phyloP scores from a whole-genome alignment of 2,888 invertebrate genomes.

The Nephrotoma guestfalica region DNA sequence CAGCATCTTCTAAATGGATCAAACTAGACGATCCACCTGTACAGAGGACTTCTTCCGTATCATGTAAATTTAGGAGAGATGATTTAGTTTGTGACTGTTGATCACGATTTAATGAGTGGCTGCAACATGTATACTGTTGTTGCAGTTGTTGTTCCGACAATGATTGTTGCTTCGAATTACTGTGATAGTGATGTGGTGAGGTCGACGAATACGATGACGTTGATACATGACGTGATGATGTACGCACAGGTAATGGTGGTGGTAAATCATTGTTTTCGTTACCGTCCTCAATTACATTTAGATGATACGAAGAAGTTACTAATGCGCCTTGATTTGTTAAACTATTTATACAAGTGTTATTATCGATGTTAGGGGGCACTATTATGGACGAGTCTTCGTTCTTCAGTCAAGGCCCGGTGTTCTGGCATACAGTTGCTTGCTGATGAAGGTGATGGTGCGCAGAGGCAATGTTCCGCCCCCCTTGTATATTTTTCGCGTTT shows the following conservation, averaged over 20 bases:
- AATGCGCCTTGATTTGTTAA: not conserved
- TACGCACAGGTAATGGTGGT: slow-evolving; percentile 6
- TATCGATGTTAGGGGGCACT: slow-evolving; percentile 4
- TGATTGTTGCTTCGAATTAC: slow-evolving; percentile 10
- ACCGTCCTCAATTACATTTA: slow-evolving; percentile 5
- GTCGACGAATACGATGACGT: slow-evolving; percentile 3
- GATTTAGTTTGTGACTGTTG: not conserved
- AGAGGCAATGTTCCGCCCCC: slow-evolving; percentile 44
- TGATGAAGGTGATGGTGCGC: slow-evolving; percentile 41
- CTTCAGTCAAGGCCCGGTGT: slow-evolving; percentile 39
- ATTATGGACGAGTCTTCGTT: slow-evolving; percentile 20
- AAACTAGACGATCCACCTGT: not conserved
- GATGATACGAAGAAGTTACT: not conserved
- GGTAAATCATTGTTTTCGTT: slow-evolving; percentile 1
- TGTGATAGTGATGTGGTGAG: slow-evolving; percentile 16
- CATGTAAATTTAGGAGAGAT: not conserved
- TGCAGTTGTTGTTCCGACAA: slow-evolving; percentile 16
- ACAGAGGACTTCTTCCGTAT: not conserved
- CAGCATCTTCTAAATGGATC: slow-evolving; percentile 6
- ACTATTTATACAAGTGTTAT: slow-evolving; percentile 1
- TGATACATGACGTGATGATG: slow-evolving; percentile 12
- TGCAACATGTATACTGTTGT: slow-evolving; percentile 8
- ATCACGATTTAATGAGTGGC: not conserved
- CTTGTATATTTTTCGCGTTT: slow-evolving; percentile 50
- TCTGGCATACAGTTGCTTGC: slow-evolving; percentile 36